Evolutionary conservation across 2,113 vertebrate genomes (phyloP), one percentile per base, ranked within the genome.

Genomic region (Platichthys stellatus): DNA sequence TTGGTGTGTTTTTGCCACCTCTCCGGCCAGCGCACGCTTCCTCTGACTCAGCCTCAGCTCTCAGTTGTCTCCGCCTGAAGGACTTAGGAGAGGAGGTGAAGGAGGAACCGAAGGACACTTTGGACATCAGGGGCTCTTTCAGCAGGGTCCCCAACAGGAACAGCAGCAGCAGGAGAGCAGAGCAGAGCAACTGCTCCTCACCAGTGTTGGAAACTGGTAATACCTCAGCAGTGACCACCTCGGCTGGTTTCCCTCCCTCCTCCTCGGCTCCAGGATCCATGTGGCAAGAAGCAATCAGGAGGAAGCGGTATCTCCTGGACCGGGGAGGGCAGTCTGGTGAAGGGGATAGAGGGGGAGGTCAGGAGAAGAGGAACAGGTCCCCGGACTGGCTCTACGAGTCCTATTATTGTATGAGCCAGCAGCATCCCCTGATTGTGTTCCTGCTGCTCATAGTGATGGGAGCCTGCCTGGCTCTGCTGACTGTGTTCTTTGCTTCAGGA

Each of bases 321-420:
- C 84, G 63, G 77, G 15, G 84, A 76, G 87, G 80, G 79, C 86
- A 80, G 67, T 74, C 86, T 45, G 80, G 76, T 56, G 83, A 86
- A 78, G 86, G 83, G 68, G 85, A 83, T 57, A 86, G 78, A 88
- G 78, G 77, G 69, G 80, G 92, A 82, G 93, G 93, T 88, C 82
- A 91, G 84, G 70, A 74, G 56, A 89, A 51, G 91, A 94, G 85
- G 94, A 92, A 87, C 93, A 89, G 89, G 91, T 94, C 96, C 88
- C 95, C 95, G 81, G 97, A 98, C 95, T 97, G 97, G 97, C 95
- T 98, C 9, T 99, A 99, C 64, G 97, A 98, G 94, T 98, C 97
- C 70, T 99, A 99, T 94, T 97, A 97, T 92, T 95, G 97, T 90
- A 97, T 98, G 97, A 99, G 97, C 97, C 97, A 99, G 94, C 97